Evolutionary conservation across 2,888 invertebrate genomes (phyloP).

Genomic region (Chamaedrilus cognettii): DNA sequence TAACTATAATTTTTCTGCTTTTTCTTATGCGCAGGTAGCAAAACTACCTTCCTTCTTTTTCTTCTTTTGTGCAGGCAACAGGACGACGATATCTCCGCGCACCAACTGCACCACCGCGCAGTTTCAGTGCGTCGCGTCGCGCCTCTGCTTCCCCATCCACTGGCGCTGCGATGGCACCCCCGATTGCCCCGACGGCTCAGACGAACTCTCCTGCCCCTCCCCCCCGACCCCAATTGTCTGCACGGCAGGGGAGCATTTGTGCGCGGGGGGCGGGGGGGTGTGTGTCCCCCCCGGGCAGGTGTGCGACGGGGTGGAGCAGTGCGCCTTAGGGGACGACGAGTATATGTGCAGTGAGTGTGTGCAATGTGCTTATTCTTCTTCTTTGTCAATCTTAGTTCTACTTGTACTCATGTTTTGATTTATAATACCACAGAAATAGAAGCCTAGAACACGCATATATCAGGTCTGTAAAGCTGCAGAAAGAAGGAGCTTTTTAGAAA

Average conservation of each 20-base stretch:
- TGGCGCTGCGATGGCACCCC: slow-evolving; percentile 21
- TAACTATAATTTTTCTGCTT: no score
- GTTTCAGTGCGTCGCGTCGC: slow-evolving; percentile 4
- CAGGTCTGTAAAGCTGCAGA: no score
- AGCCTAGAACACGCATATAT: no score
- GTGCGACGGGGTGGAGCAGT: slow-evolving; percentile 42
- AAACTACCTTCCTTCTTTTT: no score
- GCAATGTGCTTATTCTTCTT: no score
- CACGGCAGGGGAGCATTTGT: slow-evolving; percentile 67
- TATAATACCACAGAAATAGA: no score
- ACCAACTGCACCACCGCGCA: background rate
- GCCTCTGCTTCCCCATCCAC: slow-evolving; percentile 13
- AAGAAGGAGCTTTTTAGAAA: no score
- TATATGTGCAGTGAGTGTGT: no score
- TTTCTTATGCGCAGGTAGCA: no score
- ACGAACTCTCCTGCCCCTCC: slow-evolving; percentile 17
- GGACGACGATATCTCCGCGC: background rate
- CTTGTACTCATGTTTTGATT: no score
- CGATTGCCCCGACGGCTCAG: slow-evolving; percentile 25
- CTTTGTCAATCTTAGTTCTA: no score
- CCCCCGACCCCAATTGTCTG: slow-evolving; percentile 10
- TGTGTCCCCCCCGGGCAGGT: slow-evolving; percentile 40
- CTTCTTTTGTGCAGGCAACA: background rate
- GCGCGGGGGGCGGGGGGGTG: slow-evolving; percentile 40
- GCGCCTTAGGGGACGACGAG: slow-evolving; percentile 33